phyloP scores from a whole-genome alignment of 2,888 invertebrate genomes.

The Netelia fuscicornis region DNA sequence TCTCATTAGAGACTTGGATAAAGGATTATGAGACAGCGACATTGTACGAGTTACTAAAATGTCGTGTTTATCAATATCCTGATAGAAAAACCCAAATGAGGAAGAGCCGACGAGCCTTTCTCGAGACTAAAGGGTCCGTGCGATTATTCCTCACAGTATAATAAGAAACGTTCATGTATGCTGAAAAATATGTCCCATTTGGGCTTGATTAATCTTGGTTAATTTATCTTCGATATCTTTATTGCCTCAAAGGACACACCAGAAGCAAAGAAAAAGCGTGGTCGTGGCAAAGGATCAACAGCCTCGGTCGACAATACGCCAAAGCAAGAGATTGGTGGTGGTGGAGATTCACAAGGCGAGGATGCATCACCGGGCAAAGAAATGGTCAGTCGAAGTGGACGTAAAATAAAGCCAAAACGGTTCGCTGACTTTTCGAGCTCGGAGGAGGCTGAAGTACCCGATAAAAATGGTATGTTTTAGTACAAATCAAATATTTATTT shows the following conservation, averaged over 20 bases:
- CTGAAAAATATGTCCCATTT: not conserved
- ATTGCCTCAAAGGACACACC: constrained; percentile 72
- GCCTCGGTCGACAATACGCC: constrained; percentile 74
- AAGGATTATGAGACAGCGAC: not conserved
- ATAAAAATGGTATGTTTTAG: constrained; percentile 75
- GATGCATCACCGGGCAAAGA: constrained; percentile 86
- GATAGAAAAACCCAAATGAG: constrained; percentile 78
- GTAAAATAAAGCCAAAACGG: constrained; percentile 90
- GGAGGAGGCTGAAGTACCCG: constrained; percentile 79
- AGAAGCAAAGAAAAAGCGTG: constrained; percentile 74
- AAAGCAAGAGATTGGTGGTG: constrained; percentile 73
- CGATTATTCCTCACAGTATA: constrained; percentile 85
- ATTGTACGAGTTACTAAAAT: constrained; percentile 40
- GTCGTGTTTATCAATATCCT: constrained; percentile 70
- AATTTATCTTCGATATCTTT: constrained; percentile 9
- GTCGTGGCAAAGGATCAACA: constrained; percentile 71
- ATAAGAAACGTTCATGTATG: not conserved
- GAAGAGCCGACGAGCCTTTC: constrained; percentile 85
- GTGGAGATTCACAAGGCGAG: constrained; percentile 83
- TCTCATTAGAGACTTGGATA: constrained; percentile 12
- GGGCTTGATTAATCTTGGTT: not conserved
- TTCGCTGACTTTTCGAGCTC: constrained; percentile 82
- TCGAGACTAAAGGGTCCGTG: constrained; percentile 85
- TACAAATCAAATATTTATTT: not conserved
- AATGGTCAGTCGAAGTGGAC: constrained; percentile 89